Percentiles rank a stretch among this genome's conserved stretches.
These are phyloP conservation scores for Microhierax caerulescens DNA, from an alignment of 2,797 vertebrate species.

Conservation along the genomic window DNA sequence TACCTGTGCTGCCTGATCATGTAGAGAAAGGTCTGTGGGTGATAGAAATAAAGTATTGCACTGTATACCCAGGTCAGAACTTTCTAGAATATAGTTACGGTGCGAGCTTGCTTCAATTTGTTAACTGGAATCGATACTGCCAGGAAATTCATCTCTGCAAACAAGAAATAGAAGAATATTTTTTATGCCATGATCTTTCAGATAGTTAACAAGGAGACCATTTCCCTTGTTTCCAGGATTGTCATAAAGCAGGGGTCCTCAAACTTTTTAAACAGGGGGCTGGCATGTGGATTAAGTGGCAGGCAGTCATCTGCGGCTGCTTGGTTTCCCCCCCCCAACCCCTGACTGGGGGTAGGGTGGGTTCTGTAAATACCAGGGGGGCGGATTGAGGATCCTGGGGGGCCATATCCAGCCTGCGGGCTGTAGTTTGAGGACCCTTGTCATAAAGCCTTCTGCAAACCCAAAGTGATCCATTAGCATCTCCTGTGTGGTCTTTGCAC, in stretches of 20 bases:
- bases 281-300: too few relatives aligned
- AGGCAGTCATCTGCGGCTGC: too few relatives aligned
- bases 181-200: background rate
- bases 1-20: background rate
- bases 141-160: background rate
- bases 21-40: background rate
- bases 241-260: background rate
- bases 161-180: rapidly evolving
- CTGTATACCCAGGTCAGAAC: background rate
- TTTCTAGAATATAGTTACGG: background rate
- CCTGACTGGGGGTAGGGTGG: too few relatives aligned
- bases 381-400: too few relatives aligned
- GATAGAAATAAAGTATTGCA: background rate
- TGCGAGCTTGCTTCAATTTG: background rate
- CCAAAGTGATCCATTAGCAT: background rate
- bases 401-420: too few relatives aligned
- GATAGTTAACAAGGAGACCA: background rate
- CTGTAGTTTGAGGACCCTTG: too few relatives aligned
- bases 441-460: background rate
- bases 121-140: background rate
- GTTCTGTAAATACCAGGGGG: too few relatives aligned
- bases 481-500: background rate
- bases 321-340: too few relatives aligned
- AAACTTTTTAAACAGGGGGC: too few relatives aligned
- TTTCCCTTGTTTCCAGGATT: background rate